A percentile compares a stretch with the other conserved stretches of the same genome.
These are phyloP conservation scores for Rallus limicola DNA, from an alignment of 2,113 vertebrate species.

Conservation along the genomic window DNA sequence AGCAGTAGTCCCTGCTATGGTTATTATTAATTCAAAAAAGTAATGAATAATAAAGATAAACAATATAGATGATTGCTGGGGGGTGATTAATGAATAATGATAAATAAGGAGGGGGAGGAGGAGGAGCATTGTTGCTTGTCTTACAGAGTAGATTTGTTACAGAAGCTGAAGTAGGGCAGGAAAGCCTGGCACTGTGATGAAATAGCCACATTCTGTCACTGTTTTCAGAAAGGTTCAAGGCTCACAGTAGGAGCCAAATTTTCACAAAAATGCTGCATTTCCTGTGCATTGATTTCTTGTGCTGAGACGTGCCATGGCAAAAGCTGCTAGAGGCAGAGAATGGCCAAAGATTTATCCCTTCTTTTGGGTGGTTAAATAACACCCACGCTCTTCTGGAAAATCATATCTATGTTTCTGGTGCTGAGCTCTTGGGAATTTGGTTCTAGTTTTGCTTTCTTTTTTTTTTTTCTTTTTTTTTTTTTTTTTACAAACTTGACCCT, in stretches of 20 bases:
- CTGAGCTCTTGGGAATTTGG: not conserved
- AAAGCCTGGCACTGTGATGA: not conserved
- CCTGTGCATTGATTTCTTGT: not conserved
- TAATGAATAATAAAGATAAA: conserved; percentile 13
- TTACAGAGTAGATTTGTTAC: not conserved
- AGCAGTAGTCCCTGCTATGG: not conserved
- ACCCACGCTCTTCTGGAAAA: not conserved
- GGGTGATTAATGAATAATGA: conserved; percentile 25
- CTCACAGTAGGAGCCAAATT: not conserved
- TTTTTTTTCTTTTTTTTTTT: not conserved
- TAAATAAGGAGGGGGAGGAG: not conserved
- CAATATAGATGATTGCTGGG: conserved; percentile 1
- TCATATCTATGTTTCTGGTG: not conserved
- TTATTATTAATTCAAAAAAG: conserved; percentile 19
- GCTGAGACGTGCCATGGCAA: not conserved
- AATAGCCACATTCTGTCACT: not conserved
- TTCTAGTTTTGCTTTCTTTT: not conserved
- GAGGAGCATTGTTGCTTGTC: not conserved
- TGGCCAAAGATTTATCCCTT: not conserved
- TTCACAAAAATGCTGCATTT: not conserved
- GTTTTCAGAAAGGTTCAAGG: not conserved
- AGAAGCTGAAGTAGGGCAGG: not conserved
- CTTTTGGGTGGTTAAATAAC: not conserved
- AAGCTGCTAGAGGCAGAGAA: not conserved
- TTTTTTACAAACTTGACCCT: not conserved